These are phyloP conservation scores for Cataglyphis altisquamis DNA, from an alignment of 2,888 invertebrate genomes.

Conservation along the genomic window DNA sequence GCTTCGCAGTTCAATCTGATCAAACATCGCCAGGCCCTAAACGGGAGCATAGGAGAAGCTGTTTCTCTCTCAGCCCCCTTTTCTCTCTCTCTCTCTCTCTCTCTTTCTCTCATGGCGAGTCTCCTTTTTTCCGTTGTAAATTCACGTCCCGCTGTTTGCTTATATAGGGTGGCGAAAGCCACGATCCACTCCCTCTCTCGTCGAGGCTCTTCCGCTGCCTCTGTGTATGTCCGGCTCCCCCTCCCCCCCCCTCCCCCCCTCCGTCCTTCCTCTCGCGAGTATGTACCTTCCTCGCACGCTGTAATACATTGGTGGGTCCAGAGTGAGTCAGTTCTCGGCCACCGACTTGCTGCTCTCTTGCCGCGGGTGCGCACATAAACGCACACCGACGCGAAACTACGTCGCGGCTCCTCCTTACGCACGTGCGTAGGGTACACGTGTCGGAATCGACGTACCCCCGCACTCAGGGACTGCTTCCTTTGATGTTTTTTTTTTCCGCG, in stretches of 20 bases:
- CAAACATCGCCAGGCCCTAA: slow-evolving; percentile 74
- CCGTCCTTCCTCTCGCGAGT: background rate
- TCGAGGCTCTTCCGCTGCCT: background rate
- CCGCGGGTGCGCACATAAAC: slow-evolving; percentile 36
- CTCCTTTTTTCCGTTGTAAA: slow-evolving; percentile 64
- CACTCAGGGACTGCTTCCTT: slow-evolving; percentile 68
- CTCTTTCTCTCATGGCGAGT: slow-evolving; percentile 2
- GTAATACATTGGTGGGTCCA: slow-evolving; percentile 37
- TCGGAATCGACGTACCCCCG: background rate
- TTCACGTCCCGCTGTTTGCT: slow-evolving; percentile 64
- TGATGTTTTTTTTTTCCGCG: slow-evolving; percentile 62
- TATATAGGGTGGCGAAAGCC: slow-evolving; percentile 52
- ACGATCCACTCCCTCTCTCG: slow-evolving; percentile 9
- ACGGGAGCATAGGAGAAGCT: slow-evolving; percentile 55
- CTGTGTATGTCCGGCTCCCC: slow-evolving; percentile 7
- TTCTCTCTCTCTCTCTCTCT: background rate
- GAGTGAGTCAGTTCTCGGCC: slow-evolving; percentile 63
- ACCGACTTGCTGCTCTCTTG: slow-evolving; percentile 43
- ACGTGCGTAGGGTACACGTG: slow-evolving; percentile 45
- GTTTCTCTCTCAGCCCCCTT: background rate
- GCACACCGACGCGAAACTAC: slow-evolving; percentile 1
- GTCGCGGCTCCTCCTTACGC: slow-evolving; percentile 40
- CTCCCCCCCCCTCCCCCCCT: background rate
- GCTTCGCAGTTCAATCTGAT: slow-evolving; percentile 78
- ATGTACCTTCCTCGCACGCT: slow-evolving; percentile 42